phyloP scores from a whole-genome alignment of 2,888 invertebrate genomes.

The Kryphioiulus occultus region DNA sequence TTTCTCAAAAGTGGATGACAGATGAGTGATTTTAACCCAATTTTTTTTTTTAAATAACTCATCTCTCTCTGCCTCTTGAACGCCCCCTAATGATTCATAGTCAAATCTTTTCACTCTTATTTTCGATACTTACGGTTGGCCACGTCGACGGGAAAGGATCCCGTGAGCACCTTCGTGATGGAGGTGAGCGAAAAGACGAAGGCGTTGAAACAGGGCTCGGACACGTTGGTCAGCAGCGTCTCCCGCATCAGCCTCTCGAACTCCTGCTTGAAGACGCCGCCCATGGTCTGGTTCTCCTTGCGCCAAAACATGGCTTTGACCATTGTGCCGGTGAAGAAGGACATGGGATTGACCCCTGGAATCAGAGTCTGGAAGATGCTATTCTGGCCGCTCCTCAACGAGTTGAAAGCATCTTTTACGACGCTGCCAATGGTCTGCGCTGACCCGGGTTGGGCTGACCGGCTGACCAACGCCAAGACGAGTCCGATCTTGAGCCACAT shows the following conservation, averaged over 20 bases:
- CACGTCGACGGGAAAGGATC: not conserved
- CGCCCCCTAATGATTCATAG: too few relatives aligned
- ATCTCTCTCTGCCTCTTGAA: too few relatives aligned
- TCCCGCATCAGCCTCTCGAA: not conserved
- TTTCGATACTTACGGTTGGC: constrained; percentile 41
- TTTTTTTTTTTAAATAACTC: too few relatives aligned
- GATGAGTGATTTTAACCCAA: too few relatives aligned
- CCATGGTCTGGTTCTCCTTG: not conserved
- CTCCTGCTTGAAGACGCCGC: not conserved
- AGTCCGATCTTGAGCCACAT: not conserved
- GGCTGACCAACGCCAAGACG: not conserved
- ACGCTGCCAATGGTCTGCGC: not conserved
- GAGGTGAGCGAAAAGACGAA: not conserved
- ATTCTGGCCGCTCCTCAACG: not conserved
- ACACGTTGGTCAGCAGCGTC: not conserved
- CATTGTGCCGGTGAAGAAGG: not conserved
- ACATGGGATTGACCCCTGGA: not conserved
- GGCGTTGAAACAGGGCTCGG: constrained; percentile 1
- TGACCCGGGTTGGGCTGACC: not conserved
- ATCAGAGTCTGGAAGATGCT: not conserved
- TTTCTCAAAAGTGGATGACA: too few relatives aligned
- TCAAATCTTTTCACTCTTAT: too few relatives aligned
- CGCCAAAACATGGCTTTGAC: not conserved
- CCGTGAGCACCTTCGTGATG: not conserved
- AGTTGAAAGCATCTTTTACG: not conserved